Evolutionary conservation across 2,888 invertebrate species (phyloP), one percentile per base, ranked within the genome.

Genomic region (Halocaridina rubra): DNA sequence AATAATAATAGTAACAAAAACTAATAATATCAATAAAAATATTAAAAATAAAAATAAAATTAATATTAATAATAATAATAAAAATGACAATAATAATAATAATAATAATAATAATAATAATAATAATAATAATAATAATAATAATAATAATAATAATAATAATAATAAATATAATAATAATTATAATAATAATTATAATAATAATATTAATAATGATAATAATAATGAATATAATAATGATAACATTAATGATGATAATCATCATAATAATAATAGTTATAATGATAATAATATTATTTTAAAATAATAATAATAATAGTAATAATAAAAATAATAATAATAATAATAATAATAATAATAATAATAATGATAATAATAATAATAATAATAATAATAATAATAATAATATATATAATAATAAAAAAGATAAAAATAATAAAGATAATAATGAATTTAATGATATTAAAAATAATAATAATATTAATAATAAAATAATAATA

Each of bases 121-220:
- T 61, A 61, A 61, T 61, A 61, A 61, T 61, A 61, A 61, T 61
- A 61, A 61, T 61, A 61, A 61, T 61, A 61, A 61, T 61, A 61
- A 61, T 61, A 61, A 61, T 61, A 61, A 61, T 61, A 61, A 61
- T 61, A 61, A 61, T 61, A 61, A 61, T 61, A 61, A 61, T 61
- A 61, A 61, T 13, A 61, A 61, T 61, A 61, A 61, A 13, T 13
- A 61, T 61, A 61, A 61, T 61, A 61, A 61, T 61, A 61, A 61
- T 61, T 13, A 61, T 61, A 61, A 61, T 61, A 61, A 61, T 61
- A 61, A 61, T 61, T 13, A 61, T 61, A 61, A 61, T 61, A 61
- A 61, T 61, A 61, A 61, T 61, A 39, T 8, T 39, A 39, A 39
- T 39, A 39, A 39, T 39, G 13, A 39, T 39, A 39, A 39, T 39